A percentile compares a stretch with the other conserved stretches of the same genome.
Evolutionary conservation across 2,888 invertebrate species (phyloP).

Genomic region (Hemicrepidius hirtus): DNA sequence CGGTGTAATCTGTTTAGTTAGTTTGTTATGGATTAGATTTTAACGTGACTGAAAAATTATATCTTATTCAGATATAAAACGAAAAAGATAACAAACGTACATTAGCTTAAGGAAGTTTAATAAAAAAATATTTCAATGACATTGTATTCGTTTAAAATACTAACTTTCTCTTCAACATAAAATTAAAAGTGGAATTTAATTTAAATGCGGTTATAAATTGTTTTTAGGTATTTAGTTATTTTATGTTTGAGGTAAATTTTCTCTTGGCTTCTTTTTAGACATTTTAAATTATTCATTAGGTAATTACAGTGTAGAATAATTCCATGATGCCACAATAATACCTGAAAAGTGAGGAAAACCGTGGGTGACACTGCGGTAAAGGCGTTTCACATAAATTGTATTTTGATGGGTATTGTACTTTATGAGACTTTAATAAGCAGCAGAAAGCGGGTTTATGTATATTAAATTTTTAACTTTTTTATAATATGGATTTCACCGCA

Average conservation of each 20-base stretch:
- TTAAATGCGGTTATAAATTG: too few relatives aligned
- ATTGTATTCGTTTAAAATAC: too few relatives aligned
- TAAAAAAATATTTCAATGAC: too few relatives aligned
- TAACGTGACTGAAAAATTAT: too few relatives aligned
- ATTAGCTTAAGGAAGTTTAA: too few relatives aligned
- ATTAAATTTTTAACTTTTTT: constrained; percentile 38
- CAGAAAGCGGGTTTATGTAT: constrained; percentile 40
- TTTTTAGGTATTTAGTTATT: too few relatives aligned
- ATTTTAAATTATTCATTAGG: constrained; percentile 26
- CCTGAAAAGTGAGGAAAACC: constrained; percentile 31
- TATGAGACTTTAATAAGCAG: constrained; percentile 45
- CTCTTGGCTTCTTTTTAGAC: too few relatives aligned
- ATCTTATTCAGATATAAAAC: too few relatives aligned
- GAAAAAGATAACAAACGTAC: too few relatives aligned
- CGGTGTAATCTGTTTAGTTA: constrained; percentile 6
- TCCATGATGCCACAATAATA: constrained; percentile 8
- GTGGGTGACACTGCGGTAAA: constrained; percentile 40
- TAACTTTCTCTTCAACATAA: too few relatives aligned
- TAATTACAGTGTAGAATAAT: not conserved
- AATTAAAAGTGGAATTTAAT: too few relatives aligned
- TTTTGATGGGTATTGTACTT: constrained; percentile 43
- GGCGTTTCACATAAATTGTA: constrained; percentile 35
- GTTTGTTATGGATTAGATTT: not conserved
- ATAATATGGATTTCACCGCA: constrained; percentile 10
- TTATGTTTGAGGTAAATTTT: too few relatives aligned